Evolutionary conservation across 2,888 invertebrate genomes (phyloP).

Genomic region (Acheta domesticus): DNA sequence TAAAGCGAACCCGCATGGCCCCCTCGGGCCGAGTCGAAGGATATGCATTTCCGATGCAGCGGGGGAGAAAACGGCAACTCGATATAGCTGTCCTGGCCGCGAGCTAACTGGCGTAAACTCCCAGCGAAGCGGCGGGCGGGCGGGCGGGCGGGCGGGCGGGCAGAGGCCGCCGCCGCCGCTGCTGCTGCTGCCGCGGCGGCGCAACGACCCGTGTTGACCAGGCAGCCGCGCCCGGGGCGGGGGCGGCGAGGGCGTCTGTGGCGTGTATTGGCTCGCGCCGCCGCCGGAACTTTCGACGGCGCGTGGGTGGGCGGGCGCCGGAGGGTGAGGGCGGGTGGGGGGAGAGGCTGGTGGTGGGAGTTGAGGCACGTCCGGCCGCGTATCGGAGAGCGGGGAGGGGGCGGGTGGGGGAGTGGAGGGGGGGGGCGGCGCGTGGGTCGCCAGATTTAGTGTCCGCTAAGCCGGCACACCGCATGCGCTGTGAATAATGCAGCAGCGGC

Average conservation of each 20-base stretch:
- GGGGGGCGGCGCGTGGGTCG: not conserved
- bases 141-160: no score
- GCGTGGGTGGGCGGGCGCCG: not conserved
- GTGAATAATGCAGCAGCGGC: constrained; percentile 4
- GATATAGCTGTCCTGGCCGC: no score
- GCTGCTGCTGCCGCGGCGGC: no score
- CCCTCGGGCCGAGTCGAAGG: no score
- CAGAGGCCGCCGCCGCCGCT: no score
- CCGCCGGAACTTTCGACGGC: not conserved
- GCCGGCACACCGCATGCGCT: not conserved
- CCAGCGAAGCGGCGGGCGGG: no score
- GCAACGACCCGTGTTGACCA: no score
- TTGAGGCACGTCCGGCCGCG: not conserved
- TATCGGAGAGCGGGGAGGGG: not conserved
- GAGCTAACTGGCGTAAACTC: no score
- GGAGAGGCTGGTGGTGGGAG: not conserved
- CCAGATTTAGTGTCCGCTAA: not conserved
- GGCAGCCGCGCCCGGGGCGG: no score
- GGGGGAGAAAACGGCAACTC: no score
- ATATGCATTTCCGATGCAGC: no score
- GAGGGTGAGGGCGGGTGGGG: not conserved
- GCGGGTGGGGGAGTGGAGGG: not conserved
- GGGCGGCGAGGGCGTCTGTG: not conserved
- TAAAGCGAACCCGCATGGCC: no score
- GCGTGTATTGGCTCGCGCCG: not conserved